phyloP scores from a whole-genome alignment of 35 echinoderm and acorn worm genomes.

The Stichopus chloronotus region DNA sequence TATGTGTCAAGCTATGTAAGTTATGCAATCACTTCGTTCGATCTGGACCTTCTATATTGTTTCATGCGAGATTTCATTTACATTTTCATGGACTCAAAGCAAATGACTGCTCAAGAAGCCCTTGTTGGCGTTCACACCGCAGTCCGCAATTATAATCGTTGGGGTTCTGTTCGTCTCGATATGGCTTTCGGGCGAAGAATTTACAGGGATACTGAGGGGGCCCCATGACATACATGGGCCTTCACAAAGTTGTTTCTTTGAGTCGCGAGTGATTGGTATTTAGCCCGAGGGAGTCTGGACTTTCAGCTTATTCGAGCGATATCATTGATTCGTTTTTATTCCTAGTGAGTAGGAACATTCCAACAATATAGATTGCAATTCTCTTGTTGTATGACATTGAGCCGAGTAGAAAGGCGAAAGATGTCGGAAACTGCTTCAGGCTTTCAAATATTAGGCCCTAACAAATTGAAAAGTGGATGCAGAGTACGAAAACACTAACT shows the following conservation, averaged over 20 bases:
- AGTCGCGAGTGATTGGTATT: background rate
- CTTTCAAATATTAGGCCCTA: background rate
- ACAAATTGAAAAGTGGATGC: background rate
- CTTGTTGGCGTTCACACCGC: no score
- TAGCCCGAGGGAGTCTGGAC: background rate
- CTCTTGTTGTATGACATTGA: constrained; percentile 39
- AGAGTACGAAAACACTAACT: background rate
- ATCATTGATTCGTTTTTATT: background rate
- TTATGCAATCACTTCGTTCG: background rate
- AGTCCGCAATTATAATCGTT: no score
- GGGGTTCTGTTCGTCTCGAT: no score
- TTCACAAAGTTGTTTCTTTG: no score
- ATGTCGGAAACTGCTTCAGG: background rate
- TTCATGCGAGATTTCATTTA: background rate
- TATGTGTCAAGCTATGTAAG: background rate
- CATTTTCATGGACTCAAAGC: background rate
- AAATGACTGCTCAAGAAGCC: no score
- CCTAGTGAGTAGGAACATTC: background rate
- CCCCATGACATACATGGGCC: no score
- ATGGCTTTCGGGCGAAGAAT: no score
- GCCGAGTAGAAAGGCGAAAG: background rate
- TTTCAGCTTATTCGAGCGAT: background rate
- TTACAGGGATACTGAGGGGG: no score
- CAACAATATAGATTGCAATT: constrained; percentile 19
- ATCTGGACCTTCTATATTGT: background rate